Conservation (phyloP, 2,888 invertebrate genomes). For the Orchesellides sinensis region DNA sequence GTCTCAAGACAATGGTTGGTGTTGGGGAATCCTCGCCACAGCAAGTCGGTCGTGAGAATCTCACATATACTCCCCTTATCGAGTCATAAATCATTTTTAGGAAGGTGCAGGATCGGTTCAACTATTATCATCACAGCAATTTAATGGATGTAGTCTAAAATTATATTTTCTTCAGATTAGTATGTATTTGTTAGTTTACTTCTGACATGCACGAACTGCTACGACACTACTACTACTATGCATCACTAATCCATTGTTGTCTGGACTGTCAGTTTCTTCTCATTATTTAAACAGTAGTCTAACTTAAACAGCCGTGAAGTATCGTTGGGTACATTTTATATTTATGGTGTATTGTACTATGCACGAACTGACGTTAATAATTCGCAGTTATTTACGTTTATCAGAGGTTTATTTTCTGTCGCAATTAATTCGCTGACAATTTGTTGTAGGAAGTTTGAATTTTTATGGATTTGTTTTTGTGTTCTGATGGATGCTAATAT, state of each 20-base stretch:
- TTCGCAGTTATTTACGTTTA: conserved; percentile 59
- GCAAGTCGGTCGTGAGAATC: conserved; percentile 70
- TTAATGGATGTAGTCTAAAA: conserved; percentile 2
- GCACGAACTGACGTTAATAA: conserved; percentile 51
- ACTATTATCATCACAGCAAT: conserved; percentile 21
- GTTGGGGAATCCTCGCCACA: conserved; percentile 66
- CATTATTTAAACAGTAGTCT: conserved; percentile 3
- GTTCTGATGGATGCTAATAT: background rate
- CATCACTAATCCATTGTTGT: conserved; percentile 4
- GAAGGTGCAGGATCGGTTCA: conserved; percentile 55
- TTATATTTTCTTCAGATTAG: background rate
- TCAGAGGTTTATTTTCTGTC: conserved; percentile 66
- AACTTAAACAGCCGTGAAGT: too few species aligned
- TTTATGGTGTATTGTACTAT: too few species aligned
- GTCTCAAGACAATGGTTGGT: conserved; percentile 64
- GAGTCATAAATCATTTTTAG: conserved; percentile 70
- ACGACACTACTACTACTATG: background rate
- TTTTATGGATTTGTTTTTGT: conserved; percentile 41
- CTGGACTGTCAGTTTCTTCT: background rate
- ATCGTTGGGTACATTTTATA: background rate
- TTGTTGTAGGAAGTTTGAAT: conserved; percentile 41
- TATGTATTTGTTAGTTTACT: background rate
- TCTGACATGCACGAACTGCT: background rate
- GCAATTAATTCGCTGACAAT: conserved; percentile 53
- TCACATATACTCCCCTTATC: conserved; percentile 74